Evolutionary conservation across 2,888 invertebrate species (phyloP), one percentile per base, ranked within the genome.

Genomic region (Eubasilissa splendida): DNA sequence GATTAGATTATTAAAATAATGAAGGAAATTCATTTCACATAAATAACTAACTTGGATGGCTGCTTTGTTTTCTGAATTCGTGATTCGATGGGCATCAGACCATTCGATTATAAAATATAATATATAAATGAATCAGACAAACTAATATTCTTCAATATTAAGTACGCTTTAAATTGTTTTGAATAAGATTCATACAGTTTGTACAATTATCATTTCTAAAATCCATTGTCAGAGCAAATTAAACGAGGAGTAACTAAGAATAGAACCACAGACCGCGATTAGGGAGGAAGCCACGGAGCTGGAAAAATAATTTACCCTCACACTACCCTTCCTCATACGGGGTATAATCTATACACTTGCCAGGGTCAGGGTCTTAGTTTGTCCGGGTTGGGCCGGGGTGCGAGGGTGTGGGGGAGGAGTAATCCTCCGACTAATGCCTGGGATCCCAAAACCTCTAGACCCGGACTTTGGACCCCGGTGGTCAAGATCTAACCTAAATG

Each of bases 391-490:
- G 66, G 50, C n/a, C n/a, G 33, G 22, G 22, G 22, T 22, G 22
- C 22, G 54, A 65, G 73, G 12, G 77, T 73, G n/a, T 12, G 50
- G 59, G 59, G 8, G 66, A 22, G 52, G 60, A 71, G 78, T 81
- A 81, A 81, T 81, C 81, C 78, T 74, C 56, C 54, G 73, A 81
- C 81, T 81, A 81, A 81, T 81, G 78, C 81, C 31, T 70, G 74
- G 74, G 78, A 78, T 81, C 81, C 78, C 53, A n/a, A 54, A 63
- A 63, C 54, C 74, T 56, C 53, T 22, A 74, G 78, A 54, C 75
- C 59, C 71, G 8, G 71, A 68, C 81, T 70, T 65, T 60, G 56
- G 78, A 66, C 66, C 81, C 76, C 71, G 54, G 54, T 54, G 71
- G 71, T 71, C 71, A 71, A 71, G 71, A 71, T 71, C 71, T 31